These are phyloP conservation scores for Epistrophe grossulariae DNA, from an alignment of 2,888 invertebrate species.

Conservation along the genomic window DNA sequence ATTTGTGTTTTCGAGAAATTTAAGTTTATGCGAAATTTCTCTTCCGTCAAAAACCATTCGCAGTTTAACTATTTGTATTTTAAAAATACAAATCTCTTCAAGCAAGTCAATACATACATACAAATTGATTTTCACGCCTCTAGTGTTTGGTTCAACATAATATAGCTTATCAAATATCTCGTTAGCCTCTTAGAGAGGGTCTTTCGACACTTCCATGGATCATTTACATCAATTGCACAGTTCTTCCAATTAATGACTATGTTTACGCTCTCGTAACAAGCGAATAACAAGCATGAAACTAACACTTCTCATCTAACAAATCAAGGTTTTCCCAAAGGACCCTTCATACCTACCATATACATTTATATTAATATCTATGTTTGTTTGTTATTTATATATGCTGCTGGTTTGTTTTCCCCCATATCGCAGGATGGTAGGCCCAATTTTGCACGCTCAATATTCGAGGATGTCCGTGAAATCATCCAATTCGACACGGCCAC, in stretches of 20 bases:
- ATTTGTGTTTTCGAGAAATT: too few relatives aligned
- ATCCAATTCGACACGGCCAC: conserved; percentile 65
- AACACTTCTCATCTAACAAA: conserved; percentile 39
- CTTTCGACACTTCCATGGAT: conserved; percentile 56
- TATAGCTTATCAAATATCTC: too few relatives aligned
- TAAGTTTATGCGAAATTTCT: too few relatives aligned
- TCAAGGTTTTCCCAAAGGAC: conserved; percentile 60
- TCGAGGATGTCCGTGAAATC: conserved; percentile 71
- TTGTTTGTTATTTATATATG: conserved; percentile 38
- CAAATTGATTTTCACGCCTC: neutral
- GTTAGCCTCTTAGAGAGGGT: neutral
- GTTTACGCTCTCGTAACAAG: conserved; percentile 50
- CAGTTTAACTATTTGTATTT: too few relatives aligned
- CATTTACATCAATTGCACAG: conserved; percentile 26
- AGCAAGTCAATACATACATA: too few relatives aligned
- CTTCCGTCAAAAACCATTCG: too few relatives aligned
- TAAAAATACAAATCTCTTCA: too few relatives aligned
- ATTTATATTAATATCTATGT: conserved; percentile 11
- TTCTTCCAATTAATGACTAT: conserved; percentile 16
- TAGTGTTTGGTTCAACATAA: too few relatives aligned
- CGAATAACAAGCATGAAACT: conserved; percentile 62
- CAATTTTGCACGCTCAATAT: conserved; percentile 65
- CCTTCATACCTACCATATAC: too few relatives aligned
- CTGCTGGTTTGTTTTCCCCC: conserved; percentile 48
- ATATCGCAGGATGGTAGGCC: conserved; percentile 30